Evolutionary conservation across 53 echinoderm and acorn worm genomes (phyloP).

Genomic region (Apostichopus leukothele): DNA sequence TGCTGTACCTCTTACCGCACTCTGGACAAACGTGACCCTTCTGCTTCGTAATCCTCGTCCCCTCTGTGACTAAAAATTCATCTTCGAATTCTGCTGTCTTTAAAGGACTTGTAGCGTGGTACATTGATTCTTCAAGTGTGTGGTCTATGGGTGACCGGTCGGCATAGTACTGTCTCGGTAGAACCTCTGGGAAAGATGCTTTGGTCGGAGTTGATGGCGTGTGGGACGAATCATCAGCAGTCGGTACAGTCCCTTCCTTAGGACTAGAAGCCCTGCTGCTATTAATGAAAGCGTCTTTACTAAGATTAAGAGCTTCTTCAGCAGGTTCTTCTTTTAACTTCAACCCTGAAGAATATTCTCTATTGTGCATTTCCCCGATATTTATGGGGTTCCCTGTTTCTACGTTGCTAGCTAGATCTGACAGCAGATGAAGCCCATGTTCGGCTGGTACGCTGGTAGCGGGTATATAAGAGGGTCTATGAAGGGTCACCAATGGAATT

Average conservation of each 20-base stretch:
- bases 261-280: slow-evolving; percentile 41
- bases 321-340: slow-evolving; percentile 22
- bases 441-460: slow-evolving; percentile 38
- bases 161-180: slow-evolving; percentile 22
- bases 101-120: slow-evolving; percentile 37
- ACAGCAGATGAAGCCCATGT: slow-evolving; percentile 44
- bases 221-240: slow-evolving; percentile 57
- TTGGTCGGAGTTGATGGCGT: slow-evolving; percentile 62
- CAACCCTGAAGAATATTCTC: slow-evolving; percentile 5
- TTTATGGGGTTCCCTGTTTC: neutral
- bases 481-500: slow-evolving; percentile 27
- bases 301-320: slow-evolving; percentile 40
- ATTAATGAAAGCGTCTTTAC: neutral
- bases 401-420: slow-evolving; percentile 36
- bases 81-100: neutral
- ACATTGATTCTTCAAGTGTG: neutral
- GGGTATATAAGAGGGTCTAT: neutral
- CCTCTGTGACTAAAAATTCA: neutral
- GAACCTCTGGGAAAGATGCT: slow-evolving; percentile 53
- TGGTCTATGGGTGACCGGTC: neutral
- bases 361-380: neutral
- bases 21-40: slow-evolving; percentile 80
- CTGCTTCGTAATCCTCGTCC: slow-evolving; percentile 2
- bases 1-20: slow-evolving; percentile 97
- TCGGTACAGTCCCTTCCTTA: slow-evolving; percentile 48